Percentiles rank a stretch among this genome's conserved stretches.
phyloP scores from a whole-genome alignment of 2,888 invertebrate species.

The Aromia moschata region DNA sequence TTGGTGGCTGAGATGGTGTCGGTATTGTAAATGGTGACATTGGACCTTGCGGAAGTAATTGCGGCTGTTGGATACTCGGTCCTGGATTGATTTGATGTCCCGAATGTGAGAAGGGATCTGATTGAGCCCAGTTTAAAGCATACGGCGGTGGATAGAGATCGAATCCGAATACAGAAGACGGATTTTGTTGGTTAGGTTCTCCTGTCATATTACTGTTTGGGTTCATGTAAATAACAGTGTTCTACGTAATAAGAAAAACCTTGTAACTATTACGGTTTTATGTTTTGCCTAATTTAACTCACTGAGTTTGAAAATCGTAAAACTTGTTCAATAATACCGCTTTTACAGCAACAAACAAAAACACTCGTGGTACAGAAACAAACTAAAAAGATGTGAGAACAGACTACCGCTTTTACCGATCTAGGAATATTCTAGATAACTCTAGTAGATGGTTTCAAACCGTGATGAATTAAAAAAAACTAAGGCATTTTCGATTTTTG shows the following conservation, averaged over 20 bases:
- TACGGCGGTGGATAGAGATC: conserved; percentile 50
- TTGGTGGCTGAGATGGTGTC: conserved; percentile 18
- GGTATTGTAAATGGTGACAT: conserved; percentile 11
- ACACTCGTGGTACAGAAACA: conserved; percentile 9
- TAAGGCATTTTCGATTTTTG: too few species aligned
- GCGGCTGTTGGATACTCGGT: conserved; percentile 12
- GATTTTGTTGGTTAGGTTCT: conserved; percentile 56
- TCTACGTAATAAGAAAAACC: too few species aligned
- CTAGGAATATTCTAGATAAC: conserved; percentile 34
- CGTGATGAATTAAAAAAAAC: too few species aligned
- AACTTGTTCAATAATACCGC: too few species aligned
- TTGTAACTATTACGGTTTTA: too few species aligned
- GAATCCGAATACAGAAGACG: conserved; percentile 54
- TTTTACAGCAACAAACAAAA: conserved; percentile 4
- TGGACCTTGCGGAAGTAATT: neutral
- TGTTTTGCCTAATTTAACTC: too few species aligned
- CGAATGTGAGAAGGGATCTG: conserved; percentile 31
- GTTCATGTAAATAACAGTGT: conserved; percentile 50
- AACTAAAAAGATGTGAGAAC: conserved; percentile 7
- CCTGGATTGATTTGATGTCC: conserved; percentile 15
- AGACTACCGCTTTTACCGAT: conserved; percentile 15
- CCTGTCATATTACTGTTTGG: conserved; percentile 53
- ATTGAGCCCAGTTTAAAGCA: conserved; percentile 40
- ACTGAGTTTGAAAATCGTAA: too few species aligned
- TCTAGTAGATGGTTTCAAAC: conserved; percentile 22